phyloP scores from a whole-genome alignment of 1,140 invertebrate genomes.

The Laodelphax striatellus region DNA sequence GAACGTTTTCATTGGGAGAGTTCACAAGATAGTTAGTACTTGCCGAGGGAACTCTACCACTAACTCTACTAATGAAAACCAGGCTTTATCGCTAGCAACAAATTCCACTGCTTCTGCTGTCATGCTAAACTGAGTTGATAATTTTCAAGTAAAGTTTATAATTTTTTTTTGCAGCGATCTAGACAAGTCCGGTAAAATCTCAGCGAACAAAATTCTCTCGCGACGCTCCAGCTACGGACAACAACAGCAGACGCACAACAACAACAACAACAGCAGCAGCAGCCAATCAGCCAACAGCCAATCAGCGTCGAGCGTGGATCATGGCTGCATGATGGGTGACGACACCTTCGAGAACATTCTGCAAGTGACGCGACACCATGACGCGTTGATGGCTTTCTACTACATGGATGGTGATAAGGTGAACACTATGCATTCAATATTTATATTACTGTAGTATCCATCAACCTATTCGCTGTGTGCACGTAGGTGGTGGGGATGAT shows the following conservation, averaged over 20 bases:
- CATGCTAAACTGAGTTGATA: too few species aligned
- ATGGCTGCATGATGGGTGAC: conserved; percentile 26
- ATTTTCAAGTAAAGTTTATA: background rate
- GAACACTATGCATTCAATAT: too few species aligned
- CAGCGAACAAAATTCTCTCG: conserved; percentile 9
- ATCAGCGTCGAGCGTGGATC: background rate
- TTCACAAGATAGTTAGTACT: too few species aligned
- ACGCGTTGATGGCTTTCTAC: conserved; percentile 80
- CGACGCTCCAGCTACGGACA: conserved; percentile 10
- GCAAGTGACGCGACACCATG: conserved; percentile 64
- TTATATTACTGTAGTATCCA: too few species aligned
- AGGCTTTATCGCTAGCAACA: too few species aligned
- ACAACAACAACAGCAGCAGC: background rate
- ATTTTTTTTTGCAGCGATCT: conserved; percentile 7
- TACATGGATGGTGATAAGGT: conserved; percentile 78
- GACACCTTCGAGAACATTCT: conserved; percentile 81
- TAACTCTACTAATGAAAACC: too few species aligned
- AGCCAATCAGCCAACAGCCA: conserved; percentile 17
- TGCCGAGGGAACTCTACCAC: too few species aligned
- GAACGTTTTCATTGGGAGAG: too few species aligned
- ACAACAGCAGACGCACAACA: conserved; percentile 6
- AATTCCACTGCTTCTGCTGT: too few species aligned
- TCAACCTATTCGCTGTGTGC: too few species aligned
- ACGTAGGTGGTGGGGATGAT: too few species aligned
- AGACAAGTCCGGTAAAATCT: conserved; percentile 6